Evolutionary conservation across 2,797 vertebrate genomes (phyloP), one percentile per base, ranked within the genome.

Genomic region (Sebastes jordani): DNA sequence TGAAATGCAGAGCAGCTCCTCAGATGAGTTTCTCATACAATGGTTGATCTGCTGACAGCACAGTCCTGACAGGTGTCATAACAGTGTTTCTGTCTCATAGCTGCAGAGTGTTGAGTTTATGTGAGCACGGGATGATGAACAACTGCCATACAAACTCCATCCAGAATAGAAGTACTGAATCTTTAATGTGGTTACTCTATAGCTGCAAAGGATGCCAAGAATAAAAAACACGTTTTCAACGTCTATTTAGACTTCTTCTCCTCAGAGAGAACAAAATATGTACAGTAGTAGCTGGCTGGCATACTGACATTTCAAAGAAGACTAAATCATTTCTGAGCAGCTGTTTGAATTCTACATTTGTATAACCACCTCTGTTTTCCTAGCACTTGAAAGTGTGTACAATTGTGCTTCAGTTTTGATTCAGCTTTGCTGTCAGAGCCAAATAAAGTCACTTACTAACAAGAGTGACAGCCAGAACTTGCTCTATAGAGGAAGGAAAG

Each of bases 11-110:
- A 38, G 69, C 42, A 60, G 38, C 78, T 77, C n/a, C 27, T 80
- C 61, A 66, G 67, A 82, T 71, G 71, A 71, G 79, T 76, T 79
- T 27, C 52, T 68, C 74, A 32, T 74, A 61, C 58, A 76, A 25
- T 81, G 67, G 61, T 70, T 74, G 71, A 85, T 78, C 38, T 84
- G 82, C 71, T 86, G 83, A 88, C 71, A 62, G 63, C 71, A 75
- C 16, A 80, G 16, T 59, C 36, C 75, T 78, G 71, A 84, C 78
- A 85, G 75, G 73, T 81, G 64, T 82, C 66, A 64, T 62, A 65
- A 72, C 63, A 78, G 76, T 67, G 22, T 78, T 84, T 85, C 23
- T 59, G 38, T 79, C 42, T 81, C 46, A 14, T 55, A 60, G 46
- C 66, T 56, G 58, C 25, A 42, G 25, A 55, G 1, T 42, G 29